These are phyloP conservation scores for Cephus nigrinus DNA, from an alignment of 2,888 invertebrate genomes.

Conservation along the genomic window DNA sequence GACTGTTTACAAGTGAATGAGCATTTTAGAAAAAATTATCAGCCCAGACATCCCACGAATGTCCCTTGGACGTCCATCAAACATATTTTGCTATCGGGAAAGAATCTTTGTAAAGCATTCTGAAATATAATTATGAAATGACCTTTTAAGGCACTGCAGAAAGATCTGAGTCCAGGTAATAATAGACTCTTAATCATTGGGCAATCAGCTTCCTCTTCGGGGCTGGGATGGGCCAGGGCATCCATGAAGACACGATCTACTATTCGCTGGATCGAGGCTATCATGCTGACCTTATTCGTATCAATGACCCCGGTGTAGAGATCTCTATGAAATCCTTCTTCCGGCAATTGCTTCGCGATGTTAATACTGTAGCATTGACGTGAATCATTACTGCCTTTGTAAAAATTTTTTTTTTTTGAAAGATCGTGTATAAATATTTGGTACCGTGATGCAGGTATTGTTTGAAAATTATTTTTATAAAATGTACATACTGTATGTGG, in stretches of 20 bases:
- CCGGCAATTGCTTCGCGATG: conserved; percentile 85
- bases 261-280: conserved; percentile 88
- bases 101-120: background rate
- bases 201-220: conserved; percentile 85
- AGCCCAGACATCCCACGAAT: background rate
- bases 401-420: background rate
- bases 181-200: conserved; percentile 86
- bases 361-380: conserved; percentile 68
- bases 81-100: background rate
- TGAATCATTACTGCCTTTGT: background rate
- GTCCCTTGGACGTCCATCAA: background rate
- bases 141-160: conserved; percentile 91
- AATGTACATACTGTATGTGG: background rate
- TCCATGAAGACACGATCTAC: conserved; percentile 93
- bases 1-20: conserved; percentile 66
- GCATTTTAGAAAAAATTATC: background rate
- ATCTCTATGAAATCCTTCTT: conserved; percentile 92
- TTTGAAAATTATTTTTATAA: too few species aligned
- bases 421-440: background rate
- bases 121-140: background rate
- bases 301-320: conserved; percentile 84
- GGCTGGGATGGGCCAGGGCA: conserved; percentile 83
- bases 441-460: too few species aligned
- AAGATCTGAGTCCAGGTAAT: conserved; percentile 84
- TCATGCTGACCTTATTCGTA: conserved; percentile 81